Percentiles rank a stretch among this genome's conserved stretches.
Evolutionary conservation across 64 coral and sea anemone species (phyloP).

Genomic region (Montipora cactus): DNA sequence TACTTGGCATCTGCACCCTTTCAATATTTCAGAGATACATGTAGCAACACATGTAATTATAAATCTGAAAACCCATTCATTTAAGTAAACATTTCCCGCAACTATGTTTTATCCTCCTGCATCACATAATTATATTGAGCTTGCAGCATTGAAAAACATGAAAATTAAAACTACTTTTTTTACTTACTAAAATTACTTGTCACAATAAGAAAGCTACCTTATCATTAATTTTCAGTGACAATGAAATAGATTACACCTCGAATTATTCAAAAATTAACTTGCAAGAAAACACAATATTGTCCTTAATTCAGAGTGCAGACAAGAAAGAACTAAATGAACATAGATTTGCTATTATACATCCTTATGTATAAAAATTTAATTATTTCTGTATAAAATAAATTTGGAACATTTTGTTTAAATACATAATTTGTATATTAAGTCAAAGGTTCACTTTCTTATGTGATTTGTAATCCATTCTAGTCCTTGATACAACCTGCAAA

Average conservation of each 20-base stretch:
- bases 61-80: too few species aligned
- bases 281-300: too few species aligned
- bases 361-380: slow-evolving; percentile 53
- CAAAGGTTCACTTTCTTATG: slow-evolving; percentile 74
- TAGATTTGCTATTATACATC: slow-evolving; percentile 26
- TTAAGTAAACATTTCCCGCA: too few species aligned
- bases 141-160: background rate
- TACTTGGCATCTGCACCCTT: too few species aligned
- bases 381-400: slow-evolving; percentile 81
- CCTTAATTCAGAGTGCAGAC: background rate
- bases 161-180: background rate
- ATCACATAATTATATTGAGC: background rate
- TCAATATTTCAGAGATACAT: too few species aligned
- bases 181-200: background rate
- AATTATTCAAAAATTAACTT: too few species aligned
- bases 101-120: background rate
- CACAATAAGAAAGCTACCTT: background rate
- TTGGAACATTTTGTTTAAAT: slow-evolving; percentile 34
- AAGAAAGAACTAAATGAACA: slow-evolving; percentile 32
- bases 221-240: background rate
- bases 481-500: slow-evolving; percentile 83
- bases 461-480: slow-evolving; percentile 94
- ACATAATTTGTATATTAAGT: background rate
- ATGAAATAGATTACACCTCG: too few species aligned
- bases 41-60: too few species aligned